Conservation (phyloP, 2,797 vertebrate genomes). For the Pantherophis vulpinus region DNA sequence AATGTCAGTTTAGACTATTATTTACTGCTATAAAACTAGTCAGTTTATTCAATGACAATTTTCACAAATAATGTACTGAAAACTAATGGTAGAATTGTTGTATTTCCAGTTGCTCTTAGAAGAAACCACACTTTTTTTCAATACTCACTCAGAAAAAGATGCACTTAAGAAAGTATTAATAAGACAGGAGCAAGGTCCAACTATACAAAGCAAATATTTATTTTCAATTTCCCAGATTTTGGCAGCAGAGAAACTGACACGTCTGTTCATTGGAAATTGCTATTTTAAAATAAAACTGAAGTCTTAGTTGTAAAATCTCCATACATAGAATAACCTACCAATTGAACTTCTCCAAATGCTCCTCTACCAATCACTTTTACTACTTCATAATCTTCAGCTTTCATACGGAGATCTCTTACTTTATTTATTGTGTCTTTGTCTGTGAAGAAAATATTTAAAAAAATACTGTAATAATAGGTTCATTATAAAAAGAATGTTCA, state of each 20-base stretch:
- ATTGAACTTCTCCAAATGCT: constrained; percentile 96
- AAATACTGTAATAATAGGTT: constrained; percentile 27
- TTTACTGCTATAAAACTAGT: background rate
- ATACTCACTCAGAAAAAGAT: background rate
- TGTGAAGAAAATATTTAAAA: constrained; percentile 63
- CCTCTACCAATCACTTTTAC: constrained; percentile 99
- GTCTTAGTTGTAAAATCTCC: background rate
- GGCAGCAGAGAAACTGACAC: background rate
- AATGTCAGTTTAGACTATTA: background rate
- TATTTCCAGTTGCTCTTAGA: background rate
- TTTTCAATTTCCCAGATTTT: background rate
- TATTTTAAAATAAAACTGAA: background rate
- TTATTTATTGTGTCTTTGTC: constrained; percentile 98
- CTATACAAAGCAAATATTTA: background rate
- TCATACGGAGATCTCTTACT: constrained; percentile 97
- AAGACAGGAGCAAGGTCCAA: background rate
- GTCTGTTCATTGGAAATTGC: background rate
- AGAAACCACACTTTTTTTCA: background rate
- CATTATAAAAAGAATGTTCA: constrained; percentile 2
- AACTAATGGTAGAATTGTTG: background rate
- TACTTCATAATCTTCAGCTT: constrained; percentile 98
- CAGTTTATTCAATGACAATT: background rate
- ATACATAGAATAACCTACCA: constrained; percentile 74
- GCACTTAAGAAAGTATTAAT: background rate
- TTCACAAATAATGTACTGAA: background rate